Percentiles rank a stretch among this genome's conserved stretches.
phyloP scores from a whole-genome alignment of 2,113 vertebrate species.

The Myiagra hebetior region DNA sequence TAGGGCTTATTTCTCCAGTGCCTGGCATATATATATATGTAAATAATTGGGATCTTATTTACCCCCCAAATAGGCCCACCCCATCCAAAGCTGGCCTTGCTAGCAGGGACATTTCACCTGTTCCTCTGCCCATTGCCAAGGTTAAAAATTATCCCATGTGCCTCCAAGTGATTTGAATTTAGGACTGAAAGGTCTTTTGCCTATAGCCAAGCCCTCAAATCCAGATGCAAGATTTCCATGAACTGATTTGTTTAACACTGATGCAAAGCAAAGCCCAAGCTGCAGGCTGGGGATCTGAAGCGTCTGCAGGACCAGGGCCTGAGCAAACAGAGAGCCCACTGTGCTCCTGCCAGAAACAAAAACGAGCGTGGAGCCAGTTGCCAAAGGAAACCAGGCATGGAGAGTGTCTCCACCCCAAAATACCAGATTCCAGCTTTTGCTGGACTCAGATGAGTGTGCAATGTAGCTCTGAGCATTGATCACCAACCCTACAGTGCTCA shows the following conservation, averaged over 20 bases:
- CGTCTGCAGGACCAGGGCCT: accelerated
- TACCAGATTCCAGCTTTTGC: background rate
- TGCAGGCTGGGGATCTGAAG: background rate
- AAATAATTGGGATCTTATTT: background rate
- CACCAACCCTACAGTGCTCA: accelerated
- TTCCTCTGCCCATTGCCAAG: background rate
- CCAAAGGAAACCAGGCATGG: background rate
- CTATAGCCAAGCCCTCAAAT: background rate
- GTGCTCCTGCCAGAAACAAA: background rate
- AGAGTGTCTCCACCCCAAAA: background rate
- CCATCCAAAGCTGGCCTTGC: background rate
- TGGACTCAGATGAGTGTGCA: background rate
- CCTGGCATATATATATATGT: background rate
- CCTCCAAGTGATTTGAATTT: background rate
- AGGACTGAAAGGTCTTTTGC: background rate
- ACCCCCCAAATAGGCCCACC: background rate
- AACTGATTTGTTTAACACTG: background rate
- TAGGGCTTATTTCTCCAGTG: background rate
- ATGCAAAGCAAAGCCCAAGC: background rate
- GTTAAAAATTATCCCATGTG: background rate
- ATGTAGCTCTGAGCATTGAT: background rate
- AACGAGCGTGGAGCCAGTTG: background rate
- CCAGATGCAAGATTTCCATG: background rate
- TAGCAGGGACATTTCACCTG: background rate
- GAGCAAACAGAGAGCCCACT: background rate